phyloP scores from a whole-genome alignment of 2,113 vertebrate genomes.

The Petromus typicus region DNA sequence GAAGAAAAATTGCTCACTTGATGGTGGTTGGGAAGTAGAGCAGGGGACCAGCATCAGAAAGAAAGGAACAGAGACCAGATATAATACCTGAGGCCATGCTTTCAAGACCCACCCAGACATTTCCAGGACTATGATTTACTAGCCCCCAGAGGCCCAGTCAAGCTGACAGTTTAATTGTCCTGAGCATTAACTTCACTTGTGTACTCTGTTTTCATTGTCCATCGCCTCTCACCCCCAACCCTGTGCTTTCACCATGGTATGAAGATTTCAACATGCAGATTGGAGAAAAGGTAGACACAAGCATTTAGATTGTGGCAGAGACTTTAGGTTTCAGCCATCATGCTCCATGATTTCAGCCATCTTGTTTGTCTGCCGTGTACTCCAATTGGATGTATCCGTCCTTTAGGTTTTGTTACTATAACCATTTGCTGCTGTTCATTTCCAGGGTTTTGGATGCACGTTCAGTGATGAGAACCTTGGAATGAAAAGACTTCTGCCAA shows the following conservation, averaged over 20 bases:
- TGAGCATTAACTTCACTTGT: neutral
- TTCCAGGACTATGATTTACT: neutral
- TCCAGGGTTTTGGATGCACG: neutral
- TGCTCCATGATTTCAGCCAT: neutral
- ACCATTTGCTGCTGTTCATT: neutral
- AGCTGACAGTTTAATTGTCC: neutral
- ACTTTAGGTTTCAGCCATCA: neutral
- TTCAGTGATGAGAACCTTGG: neutral
- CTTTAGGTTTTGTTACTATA: neutral
- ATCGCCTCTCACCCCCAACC: fast-evolving
- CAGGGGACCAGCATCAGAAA: neutral
- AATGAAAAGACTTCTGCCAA: neutral
- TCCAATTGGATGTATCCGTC: too few relatives aligned
- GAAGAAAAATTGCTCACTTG: neutral
- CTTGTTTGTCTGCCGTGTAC: neutral
- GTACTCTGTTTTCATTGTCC: neutral
- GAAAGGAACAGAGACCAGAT: neutral
- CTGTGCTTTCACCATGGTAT: neutral
- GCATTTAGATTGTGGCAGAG: neutral
- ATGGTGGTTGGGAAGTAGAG: neutral
- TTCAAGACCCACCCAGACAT: neutral
- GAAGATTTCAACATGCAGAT: neutral
- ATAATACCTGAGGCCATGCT: neutral
- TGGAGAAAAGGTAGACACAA: neutral
- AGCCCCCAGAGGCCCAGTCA: neutral